These are phyloP conservation scores for Onthophagus sagittarius DNA, from an alignment of 2,888 invertebrate species.

Conservation along the genomic window DNA sequence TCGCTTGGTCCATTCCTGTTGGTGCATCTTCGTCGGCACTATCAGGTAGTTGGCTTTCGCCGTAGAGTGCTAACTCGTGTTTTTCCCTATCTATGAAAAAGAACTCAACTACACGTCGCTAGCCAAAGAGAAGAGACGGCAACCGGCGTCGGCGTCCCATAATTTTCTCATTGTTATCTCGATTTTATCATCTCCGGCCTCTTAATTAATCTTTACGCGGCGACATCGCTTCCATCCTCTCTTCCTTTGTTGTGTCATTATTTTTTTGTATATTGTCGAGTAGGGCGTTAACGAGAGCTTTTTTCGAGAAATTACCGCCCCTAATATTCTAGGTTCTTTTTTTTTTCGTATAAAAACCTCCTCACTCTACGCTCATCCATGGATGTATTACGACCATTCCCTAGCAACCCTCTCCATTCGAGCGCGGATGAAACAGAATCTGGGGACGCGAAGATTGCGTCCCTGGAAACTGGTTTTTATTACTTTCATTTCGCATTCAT, in stretches of 20 bases:
- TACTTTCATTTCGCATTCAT: constrained; percentile 34
- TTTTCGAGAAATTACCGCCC: constrained; percentile 3
- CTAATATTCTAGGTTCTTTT: not conserved
- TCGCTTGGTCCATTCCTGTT: not conserved
- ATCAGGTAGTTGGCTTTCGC: constrained; percentile 19
- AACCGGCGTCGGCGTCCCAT: constrained; percentile 19
- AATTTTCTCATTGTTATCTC: constrained; percentile 23
- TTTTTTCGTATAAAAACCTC: constrained; percentile 3
- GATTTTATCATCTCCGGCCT: constrained; percentile 18
- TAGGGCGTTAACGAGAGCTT: not conserved
- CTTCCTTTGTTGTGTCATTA: not conserved
- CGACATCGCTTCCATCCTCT: not conserved
- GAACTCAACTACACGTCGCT: constrained; percentile 17
- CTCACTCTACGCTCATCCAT: constrained; percentile 16
- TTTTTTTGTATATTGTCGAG: not conserved
- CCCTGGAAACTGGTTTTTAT: constrained; percentile 32
- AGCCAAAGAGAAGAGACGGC: not conserved
- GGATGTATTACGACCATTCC: constrained; percentile 14
- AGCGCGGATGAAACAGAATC: constrained; percentile 15
- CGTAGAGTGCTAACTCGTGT: constrained; percentile 27
- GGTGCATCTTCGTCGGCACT: not conserved
- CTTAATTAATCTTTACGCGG: constrained; percentile 25
- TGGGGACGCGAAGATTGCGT: constrained; percentile 29
- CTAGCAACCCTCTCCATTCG: not conserved
- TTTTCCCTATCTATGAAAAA: constrained; percentile 24